Base-by-base conservation (phyloP, 2,888 invertebrate genomes). In the Leptarthrus brevirostris region DNA sequence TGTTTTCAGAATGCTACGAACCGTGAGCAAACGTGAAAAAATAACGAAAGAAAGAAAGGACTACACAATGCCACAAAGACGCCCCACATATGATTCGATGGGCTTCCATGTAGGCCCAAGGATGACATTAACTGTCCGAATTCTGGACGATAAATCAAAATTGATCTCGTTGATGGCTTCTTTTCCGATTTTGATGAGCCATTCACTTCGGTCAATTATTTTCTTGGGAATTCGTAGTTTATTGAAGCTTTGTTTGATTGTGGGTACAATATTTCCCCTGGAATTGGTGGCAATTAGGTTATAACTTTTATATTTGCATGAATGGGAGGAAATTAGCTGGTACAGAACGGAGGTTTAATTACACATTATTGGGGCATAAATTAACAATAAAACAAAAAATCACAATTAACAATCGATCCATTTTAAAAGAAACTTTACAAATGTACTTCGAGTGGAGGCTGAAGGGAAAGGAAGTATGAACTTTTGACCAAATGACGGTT, bases 141-240 rank as follows among this genome's bases (percentile, higher is more conserved):
- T 52, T 44, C 52, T 40, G 30, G 12, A 40, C 66, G 49, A 73
- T 73, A 73, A 73, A 73, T 73, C 64, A 73, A 73, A 64, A 71
- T 71, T 71, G 71, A 71, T 71, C 71, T 71, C 54, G 71, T 44
- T 71, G 71, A 71, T 71, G 40, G 54, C 54, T 54, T 26, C 54
- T 71, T 54, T 71, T 40, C 54, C 54, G 53, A 71, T 71, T 54
- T 71, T 71, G 71, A 54, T 71, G 54, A 18, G 44, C 26, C 44
- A 56, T 40, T 54, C 16, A 24, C 53, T 71, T 44, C 24, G 47
- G 56, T 54, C 71, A 71, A 56, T 71, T 71, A 71, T 56, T 71
- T 71, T 56, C 71, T 24, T 44, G 71, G 71, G 56, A 36, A 70
- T 70, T 70, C 70, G 22, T 16, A 34, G 20, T 58, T 58, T 58